Evolutionary conservation across 1,140 invertebrate genomes (phyloP).

Genomic region (Aporrectodea caliginosa): DNA sequence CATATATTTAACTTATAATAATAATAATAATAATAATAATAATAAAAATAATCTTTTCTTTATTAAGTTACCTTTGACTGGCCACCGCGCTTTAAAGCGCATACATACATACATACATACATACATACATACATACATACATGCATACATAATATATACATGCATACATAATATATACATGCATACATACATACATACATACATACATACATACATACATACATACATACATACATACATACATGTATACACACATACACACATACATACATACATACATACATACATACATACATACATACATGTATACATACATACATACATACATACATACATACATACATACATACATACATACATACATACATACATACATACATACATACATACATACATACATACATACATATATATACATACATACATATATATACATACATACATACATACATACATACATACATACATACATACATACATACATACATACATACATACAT

Average conservation of each 20-base stretch:
- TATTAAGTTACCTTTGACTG: background rate
- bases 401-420: background rate
- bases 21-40: too few relatives aligned
- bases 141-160: background rate
- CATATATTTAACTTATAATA: too few relatives aligned
- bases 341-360: background rate
- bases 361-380: background rate
- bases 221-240: slow-evolving; percentile 4
- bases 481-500: background rate
- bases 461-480: too few relatives aligned
- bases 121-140: slow-evolving; percentile 4
- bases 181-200: slow-evolving; percentile 1
- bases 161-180: background rate
- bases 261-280: slow-evolving; percentile 14
- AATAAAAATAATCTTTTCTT: background rate
- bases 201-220: slow-evolving; percentile 4
- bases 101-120: background rate
- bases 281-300: slow-evolving; percentile 15
- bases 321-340: background rate
- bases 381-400: slow-evolving; percentile 9
- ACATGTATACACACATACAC: slow-evolving; percentile 6
- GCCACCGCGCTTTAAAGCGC: background rate
- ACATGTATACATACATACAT: background rate
- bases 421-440: background rate
- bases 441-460: too few relatives aligned